Conservation (phyloP, 2,113 vertebrate species). For the Calyptommatus sinebrachiatus region DNA sequence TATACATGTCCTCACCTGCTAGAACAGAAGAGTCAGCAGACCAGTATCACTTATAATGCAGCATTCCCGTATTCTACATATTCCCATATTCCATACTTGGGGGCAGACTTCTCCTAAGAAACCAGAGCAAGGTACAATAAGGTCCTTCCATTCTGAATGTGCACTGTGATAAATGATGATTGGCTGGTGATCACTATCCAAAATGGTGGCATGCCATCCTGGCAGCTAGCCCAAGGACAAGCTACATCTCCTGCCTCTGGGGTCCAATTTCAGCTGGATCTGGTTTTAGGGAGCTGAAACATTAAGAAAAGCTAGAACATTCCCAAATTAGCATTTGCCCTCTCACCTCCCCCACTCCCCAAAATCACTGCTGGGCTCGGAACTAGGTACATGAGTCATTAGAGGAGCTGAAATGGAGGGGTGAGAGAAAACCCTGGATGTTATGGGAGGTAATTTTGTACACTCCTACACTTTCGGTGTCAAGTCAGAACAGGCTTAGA, state of each 20-base stretch:
- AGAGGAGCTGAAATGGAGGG: neutral
- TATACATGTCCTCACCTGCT: neutral
- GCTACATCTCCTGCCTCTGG: no score
- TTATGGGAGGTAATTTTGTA: neutral
- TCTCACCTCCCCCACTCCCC: no score
- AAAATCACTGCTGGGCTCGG: neutral
- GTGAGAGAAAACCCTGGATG: neutral
- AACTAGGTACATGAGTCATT: no score
- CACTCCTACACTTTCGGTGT: neutral
- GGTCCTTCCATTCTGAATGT: neutral
- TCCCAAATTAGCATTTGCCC: neutral
- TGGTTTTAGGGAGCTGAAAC: neutral
- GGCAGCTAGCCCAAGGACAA: no score
- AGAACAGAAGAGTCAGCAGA: no score
- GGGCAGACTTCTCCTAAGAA: neutral
- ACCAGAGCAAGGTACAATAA: neutral
- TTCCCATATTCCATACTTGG: no score
- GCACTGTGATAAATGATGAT: no score
- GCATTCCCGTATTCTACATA: neutral
- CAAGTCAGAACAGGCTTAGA: neutral
- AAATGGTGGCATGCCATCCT: no score
- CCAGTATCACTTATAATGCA: no score
- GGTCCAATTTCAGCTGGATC: neutral
- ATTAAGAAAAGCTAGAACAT: neutral
- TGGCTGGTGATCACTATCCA: neutral